Base-by-base conservation (phyloP, 2,797 vertebrate species). In the Parotocinclus haroldoi region DNA sequence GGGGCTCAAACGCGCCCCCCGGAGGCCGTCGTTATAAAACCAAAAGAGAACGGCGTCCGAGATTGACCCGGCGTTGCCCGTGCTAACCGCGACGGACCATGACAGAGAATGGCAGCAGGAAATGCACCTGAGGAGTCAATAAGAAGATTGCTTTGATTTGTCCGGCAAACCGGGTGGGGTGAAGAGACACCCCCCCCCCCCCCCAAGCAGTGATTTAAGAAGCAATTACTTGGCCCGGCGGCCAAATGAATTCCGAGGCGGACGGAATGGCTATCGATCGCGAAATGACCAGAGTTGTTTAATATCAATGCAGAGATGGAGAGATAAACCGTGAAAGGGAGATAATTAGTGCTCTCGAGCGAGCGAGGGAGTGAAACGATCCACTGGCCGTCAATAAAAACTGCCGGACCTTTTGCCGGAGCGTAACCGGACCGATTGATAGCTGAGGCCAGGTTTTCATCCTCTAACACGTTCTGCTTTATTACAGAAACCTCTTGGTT, bases 21-120 rank as follows among this genome's bases (percentile, higher is more conserved):
- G 5, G 5, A 69, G 70, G 36, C 37, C 14, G 14, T 51, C 38
- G 70, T 75, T 65, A 68, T 55, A 40, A 69, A 69, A 74, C 67
- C 48, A 56, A 54, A n/a, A 3, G 38, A 5, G 27, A 27, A 27
- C 27, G 27, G 2, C 2, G 5, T 27, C 27, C 27, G 27, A 27
- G 27, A 2, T 27, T 27, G 27, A 27, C 27, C 27, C 27, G 27
- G n/a, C n/a, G n/a, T n/a, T n/a, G n/a, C n/a, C n/a, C n/a, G 27
- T 27, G 5, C 5, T 27, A 27, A 27, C 2, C 27, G 27, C 5
- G 27, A 27, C 5, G 27, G 2, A 5, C 27, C 27, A 5, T 5
- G 72, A 69, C 36, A 11, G 18, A 61, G 40, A 67, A 69, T n/a
- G 36, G 36, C 52, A 44, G 59, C 55, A 66, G 53, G 38, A 60